Evolutionary conservation across 2,113 vertebrate genomes (phyloP), one percentile per base, ranked within the genome.

Genomic region (Shinisaurus crocodilurus): DNA sequence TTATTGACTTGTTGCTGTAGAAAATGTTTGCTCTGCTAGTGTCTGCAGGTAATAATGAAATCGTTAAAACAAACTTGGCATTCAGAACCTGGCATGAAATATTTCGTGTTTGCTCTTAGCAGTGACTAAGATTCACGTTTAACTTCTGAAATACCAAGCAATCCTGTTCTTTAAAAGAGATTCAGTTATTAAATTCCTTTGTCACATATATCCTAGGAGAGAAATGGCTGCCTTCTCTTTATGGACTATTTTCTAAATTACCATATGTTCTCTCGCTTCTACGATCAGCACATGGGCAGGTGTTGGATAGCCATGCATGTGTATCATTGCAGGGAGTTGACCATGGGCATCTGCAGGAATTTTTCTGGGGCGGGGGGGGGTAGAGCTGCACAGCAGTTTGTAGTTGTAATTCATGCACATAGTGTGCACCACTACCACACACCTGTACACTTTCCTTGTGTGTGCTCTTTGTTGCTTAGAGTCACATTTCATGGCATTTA

Each of bases 41-140:
- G 50, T 93, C 75, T 89, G 69, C 81, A 94, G 90, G 81, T 95
- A 93, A 92, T 92, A 93, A 91, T 92, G 89, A 77, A 93, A 84
- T 85, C 82, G 82, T 92, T 94, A 89, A 96, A 94, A 91, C 34
- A 89, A 90, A 87, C 72, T 90, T 81, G 37, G n/a, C 5, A 57
- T 88, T 93, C 15, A 92, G 91, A 94, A 93, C 84, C 86, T 93
- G 87, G 67, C 37, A 76, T 89, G 92, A 89, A 74, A 91, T 40
- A 3, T 93, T 91, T 92, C 70, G 87, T 74, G 40, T 48, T 12
- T 90, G 16, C 84, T 91, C 50, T 69, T 6, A 0, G 0, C 18
- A 67, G n/a, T 90, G 88, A 89, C 82, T 15, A 23, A 60, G 40
- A 37, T 29, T 93, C 67, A 85, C 86, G 29, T 88, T 93, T 3